A percentile compares a stretch with the other conserved stretches of the same genome.
phyloP scores from a whole-genome alignment of 2,797 vertebrate species.

The Chelon labrosus region DNA sequence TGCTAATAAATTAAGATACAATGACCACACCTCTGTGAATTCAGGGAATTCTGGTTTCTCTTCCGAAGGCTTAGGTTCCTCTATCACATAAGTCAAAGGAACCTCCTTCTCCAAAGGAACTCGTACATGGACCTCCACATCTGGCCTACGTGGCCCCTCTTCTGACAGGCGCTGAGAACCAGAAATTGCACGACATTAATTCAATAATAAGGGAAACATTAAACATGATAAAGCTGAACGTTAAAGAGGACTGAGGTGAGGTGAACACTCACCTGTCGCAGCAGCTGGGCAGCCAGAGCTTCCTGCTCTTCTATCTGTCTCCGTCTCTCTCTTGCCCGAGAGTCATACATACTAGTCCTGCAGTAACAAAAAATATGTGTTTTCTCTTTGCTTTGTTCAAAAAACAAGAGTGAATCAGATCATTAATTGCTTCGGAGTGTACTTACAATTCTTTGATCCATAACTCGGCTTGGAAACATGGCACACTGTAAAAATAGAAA shows the following conservation, averaged over 20 bases:
- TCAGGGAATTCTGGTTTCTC: constrained; percentile 92
- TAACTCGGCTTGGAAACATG: constrained; percentile 93
- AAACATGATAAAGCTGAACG: neutral
- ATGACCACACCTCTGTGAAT: constrained; percentile 88
- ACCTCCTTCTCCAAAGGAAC: constrained; percentile 97
- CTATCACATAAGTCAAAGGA: constrained; percentile 85
- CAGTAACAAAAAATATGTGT: constrained; percentile 4
- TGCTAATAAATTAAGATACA: neutral
- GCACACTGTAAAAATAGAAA: constrained; percentile 78
- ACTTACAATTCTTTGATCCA: constrained; percentile 99
- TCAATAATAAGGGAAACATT: neutral
- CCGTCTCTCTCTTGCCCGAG: constrained; percentile 92
- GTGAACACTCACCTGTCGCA: constrained; percentile 86
- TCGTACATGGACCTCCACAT: constrained; percentile 90
- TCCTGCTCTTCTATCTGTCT: constrained; percentile 94
- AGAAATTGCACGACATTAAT: constrained; percentile 17
- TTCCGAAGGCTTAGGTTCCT: constrained; percentile 68
- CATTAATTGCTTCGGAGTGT: neutral
- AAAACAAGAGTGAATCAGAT: neutral
- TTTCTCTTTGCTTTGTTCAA: neutral
- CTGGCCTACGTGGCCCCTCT: constrained; percentile 79
- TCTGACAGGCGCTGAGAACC: constrained; percentile 86
- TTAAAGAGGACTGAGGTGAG: neutral
- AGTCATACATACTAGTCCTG: constrained; percentile 95
- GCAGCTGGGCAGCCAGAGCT: constrained; percentile 88